Percentiles rank a stretch among this genome's conserved stretches.
These are phyloP conservation scores for Lordiphosa stackelbergi DNA, from an alignment of 1,140 invertebrate species.

Conservation along the genomic window DNA sequence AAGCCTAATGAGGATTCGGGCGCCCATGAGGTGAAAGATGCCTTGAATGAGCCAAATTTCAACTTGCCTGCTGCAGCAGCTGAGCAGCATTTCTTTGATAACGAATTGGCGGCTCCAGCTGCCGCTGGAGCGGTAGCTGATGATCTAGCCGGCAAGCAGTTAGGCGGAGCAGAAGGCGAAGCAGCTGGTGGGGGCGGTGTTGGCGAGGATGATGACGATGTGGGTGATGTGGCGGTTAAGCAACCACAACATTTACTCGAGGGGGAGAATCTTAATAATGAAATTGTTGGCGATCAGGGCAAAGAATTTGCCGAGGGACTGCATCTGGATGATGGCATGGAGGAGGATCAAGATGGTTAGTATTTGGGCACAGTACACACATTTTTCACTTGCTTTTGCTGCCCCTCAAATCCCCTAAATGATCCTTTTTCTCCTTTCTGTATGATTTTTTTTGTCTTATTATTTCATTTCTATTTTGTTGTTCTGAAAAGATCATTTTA, in stretches of 20 bases:
- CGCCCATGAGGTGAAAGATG: slow-evolving; percentile 73
- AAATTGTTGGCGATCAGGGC: slow-evolving; percentile 71
- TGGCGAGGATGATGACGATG: slow-evolving; percentile 62
- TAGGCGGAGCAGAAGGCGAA: slow-evolving; percentile 30
- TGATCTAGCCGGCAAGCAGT: slow-evolving; percentile 41
- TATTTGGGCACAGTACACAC: not conserved
- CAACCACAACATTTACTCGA: slow-evolving; percentile 62
- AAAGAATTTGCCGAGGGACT: slow-evolving; percentile 73
- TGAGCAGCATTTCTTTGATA: slow-evolving; percentile 64
- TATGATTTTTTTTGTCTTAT: no score
- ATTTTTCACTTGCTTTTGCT: no score
- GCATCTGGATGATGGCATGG: slow-evolving; percentile 67
- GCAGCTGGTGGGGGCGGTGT: slow-evolving; percentile 40
- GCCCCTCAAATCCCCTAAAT: no score
- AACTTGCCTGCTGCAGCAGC: slow-evolving; percentile 63
- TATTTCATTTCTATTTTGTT: no score
- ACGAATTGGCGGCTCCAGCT: slow-evolving; percentile 29
- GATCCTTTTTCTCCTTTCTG: no score
- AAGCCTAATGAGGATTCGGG: slow-evolving; percentile 58
- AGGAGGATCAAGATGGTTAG: slow-evolving; percentile 74
- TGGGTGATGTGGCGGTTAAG: slow-evolving; percentile 69
- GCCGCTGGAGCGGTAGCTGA: slow-evolving; percentile 23
- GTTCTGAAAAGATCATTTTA: no score
- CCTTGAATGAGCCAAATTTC: slow-evolving; percentile 67
- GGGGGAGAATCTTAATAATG: slow-evolving; percentile 71